Evolutionary conservation across 1,140 invertebrate species (phyloP).

Genomic region (Danaus melanippus): DNA sequence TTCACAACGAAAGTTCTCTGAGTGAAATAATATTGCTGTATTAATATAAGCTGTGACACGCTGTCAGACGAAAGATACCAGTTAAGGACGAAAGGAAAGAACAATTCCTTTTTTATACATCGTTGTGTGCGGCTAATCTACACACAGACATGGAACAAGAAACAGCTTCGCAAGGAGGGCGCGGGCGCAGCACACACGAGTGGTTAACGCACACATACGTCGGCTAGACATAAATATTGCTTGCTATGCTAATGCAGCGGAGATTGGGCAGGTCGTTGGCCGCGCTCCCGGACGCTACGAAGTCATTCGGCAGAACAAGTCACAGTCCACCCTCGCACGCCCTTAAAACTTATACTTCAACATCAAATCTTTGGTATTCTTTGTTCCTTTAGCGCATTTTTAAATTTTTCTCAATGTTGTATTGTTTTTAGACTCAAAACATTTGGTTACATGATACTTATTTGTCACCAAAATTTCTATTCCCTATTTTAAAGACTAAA

Average conservation of each 20-base stretch:
- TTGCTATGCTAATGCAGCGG: constrained; percentile 72
- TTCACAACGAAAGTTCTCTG: too few relatives aligned
- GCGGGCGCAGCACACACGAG: constrained; percentile 31
- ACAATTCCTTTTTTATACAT: too few relatives aligned
- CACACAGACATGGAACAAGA: constrained; percentile 18
- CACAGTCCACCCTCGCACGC: constrained; percentile 52
- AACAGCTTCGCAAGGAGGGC: constrained; percentile 31
- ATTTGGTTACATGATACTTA: too few relatives aligned
- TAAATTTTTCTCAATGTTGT: too few relatives aligned
- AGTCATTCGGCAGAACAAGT: constrained; percentile 68
- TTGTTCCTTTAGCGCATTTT: background rate
- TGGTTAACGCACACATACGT: constrained; percentile 17
- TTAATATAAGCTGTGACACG: too few relatives aligned
- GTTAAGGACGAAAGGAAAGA: too few relatives aligned
- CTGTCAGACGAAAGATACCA: too few relatives aligned
- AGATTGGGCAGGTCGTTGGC: constrained; percentile 73
- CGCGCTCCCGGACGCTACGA: constrained; percentile 70
- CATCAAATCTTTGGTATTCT: constrained; percentile 2
- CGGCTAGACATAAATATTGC: constrained; percentile 59
- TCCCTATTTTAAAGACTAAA: too few relatives aligned
- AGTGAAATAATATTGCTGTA: too few relatives aligned
- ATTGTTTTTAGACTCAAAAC: too few relatives aligned
- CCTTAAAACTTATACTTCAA: constrained; percentile 25
- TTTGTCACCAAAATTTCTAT: too few relatives aligned
- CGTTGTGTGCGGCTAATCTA: constrained; percentile 21